A percentile compares a stretch with the other conserved stretches of the same genome.
Conservation (phyloP, 23 tunicate genomes). For the Corella eumyota region DNA sequence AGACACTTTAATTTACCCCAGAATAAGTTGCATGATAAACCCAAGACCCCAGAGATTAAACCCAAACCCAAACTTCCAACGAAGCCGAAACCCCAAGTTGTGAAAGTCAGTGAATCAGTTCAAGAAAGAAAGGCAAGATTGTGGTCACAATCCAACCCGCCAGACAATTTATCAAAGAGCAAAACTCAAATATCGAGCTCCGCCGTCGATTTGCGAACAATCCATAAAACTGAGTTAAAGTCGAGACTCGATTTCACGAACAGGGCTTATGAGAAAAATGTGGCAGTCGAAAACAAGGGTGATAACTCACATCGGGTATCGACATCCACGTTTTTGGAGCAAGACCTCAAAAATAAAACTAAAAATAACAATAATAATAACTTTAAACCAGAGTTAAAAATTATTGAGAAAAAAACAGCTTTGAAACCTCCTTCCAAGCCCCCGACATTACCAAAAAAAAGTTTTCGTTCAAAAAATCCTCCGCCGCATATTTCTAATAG, state of each 20-base stretch:
- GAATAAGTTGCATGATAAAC: background rate
- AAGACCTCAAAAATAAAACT: background rate
- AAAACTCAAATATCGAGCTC: conserved; percentile 2
- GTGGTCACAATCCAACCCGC: conserved; percentile 1
- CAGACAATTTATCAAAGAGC: background rate
- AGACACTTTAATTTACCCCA: too few species aligned
- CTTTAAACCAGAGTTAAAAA: too few species aligned
- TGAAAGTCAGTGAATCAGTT: conserved; percentile 7
- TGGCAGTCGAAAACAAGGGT: too few species aligned
- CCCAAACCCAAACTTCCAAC: conserved; percentile 1
- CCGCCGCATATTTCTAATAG: background rate
- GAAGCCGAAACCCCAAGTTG: background rate
- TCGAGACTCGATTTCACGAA: too few species aligned
- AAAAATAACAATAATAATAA: background rate
- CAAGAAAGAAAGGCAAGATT: conserved; percentile 25
- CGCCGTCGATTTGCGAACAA: conserved; percentile 4
- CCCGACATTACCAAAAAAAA: conserved; percentile 3
- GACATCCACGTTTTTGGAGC: too few species aligned
- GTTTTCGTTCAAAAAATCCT: background rate
- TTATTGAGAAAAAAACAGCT: too few species aligned
- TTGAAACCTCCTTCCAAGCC: too few species aligned
- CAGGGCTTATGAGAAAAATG: too few species aligned
- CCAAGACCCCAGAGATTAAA: background rate
- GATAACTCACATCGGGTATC: too few species aligned
- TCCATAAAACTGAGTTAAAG: background rate